Base-by-base conservation (phyloP, 2,888 invertebrate genomes). In the Dryadula phaetusa region DNA sequence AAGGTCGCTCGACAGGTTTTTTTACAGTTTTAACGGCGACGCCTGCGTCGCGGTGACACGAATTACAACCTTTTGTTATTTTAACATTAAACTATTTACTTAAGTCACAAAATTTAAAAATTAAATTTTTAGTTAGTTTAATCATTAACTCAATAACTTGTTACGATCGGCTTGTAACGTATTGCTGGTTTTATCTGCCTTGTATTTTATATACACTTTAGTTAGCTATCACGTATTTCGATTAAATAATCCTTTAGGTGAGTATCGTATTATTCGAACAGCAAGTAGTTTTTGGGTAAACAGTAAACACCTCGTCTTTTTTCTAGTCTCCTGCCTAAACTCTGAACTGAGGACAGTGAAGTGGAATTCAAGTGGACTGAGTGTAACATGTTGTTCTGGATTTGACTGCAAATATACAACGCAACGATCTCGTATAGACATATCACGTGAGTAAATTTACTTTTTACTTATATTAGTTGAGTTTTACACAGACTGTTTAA, bases 21-120 rank as follows among this genome's bases (percentile, higher is more conserved):
- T 90, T 90, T 90, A 91, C 90, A 90, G 90, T 90, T 91, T 86
- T 89, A 92, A 91, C 91, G 91, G 68, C 63, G 67, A 88, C 84
- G 84, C 82, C 75, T 76, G 78, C 82, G 80, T 74, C 76, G 77
- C 78, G 76, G 64, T 68, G 74, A 63, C 71, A 72, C 72, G 22
- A 64, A 73, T 74, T 67, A 66, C 67, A 64, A 61, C 68, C 66
- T 73, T 70, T 72, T 66, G 64, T 74, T 70, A 49, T 67, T 67
- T 60, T 66, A 62, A 66, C 64, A 62, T 70, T 69, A 22, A 64
- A 47, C 56, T 65, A 69, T 42, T 63, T 44, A 40, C 16, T 22
- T 37, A 18, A 56, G 5, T 25, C 44, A 18, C 12, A 34, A 22
- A 53, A 60, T 14, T 60, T 40, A 34, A 22, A 53, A 60, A 7